Base-by-base conservation (phyloP, 2,888 invertebrate species). In the Cantharis rufa region DNA sequence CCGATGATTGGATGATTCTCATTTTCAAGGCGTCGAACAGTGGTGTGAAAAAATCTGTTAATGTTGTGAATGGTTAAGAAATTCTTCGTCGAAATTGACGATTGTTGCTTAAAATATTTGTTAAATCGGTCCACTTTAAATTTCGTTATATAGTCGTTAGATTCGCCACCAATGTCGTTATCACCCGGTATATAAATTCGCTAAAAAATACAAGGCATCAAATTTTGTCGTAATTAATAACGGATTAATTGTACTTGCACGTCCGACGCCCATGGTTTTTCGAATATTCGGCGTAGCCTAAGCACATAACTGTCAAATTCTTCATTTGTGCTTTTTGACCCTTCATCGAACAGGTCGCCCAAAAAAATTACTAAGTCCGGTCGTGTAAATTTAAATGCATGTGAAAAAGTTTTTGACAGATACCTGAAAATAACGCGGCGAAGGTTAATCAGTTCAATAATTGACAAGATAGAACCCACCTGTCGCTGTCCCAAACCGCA, bases 141-240 rank as follows among this genome's bases (percentile, higher is more conserved):
- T 68, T 89, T 88, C 18, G 92, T 92, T 63, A 96, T 91, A 62
- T 92, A 91, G 83, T 94, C 93, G 78, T 91, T 85, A 71, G 89
- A 93, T 88, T 99, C 98, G 13, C 99, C 98, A 9, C 98, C 99
- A 76, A 99, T 96, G 86, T 99, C 99, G 88, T 99, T 99, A 87
- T 99, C 99, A 5, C 99, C 99, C 16, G 98, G 96, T 79, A 98
- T 88, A 91, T 94, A 97, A 72, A 98, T 90, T 88, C 92, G 92
- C 94, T 95, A 88, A 28, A 89, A 89, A 18, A 64, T 18, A 72
- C 9, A 24, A 24, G 7, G 10, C 2, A 70, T 13, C 61, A 70
- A 70, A 10, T 18, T 15, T 28, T 73, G 72, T 62, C 21, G 62
- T 70, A 21, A n/a, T n/a, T n/a, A n/a, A 75, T 70, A 48, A n/a